A percentile compares a stretch with the other conserved stretches of the same genome.
Evolutionary conservation across 1,140 invertebrate genomes (phyloP).

Genomic region (Bombus pyrosoma): DNA sequence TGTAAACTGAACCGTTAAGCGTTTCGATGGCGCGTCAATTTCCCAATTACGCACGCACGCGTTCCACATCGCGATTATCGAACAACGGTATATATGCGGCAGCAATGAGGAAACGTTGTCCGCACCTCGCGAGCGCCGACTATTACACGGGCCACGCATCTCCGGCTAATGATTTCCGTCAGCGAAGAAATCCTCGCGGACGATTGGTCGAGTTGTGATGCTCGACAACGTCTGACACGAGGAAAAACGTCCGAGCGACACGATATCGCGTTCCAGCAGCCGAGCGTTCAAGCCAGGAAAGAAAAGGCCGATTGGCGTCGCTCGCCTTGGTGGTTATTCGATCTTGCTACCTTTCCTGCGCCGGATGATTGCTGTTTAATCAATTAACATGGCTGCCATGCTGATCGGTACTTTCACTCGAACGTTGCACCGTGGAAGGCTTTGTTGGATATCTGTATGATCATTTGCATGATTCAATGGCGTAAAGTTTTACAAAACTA

Average conservation of each 20-base stretch:
- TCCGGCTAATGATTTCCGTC: slow-evolving; percentile 69
- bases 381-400: slow-evolving; percentile 19
- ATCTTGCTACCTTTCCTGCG: slow-evolving; percentile 13
- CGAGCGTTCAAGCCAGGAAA: not conserved
- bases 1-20: slow-evolving; percentile 64
- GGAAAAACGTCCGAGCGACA: not conserved
- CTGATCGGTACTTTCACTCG: slow-evolving; percentile 6
- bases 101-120: slow-evolving; percentile 75
- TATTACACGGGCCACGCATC: slow-evolving; percentile 49
- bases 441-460: not conserved
- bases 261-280: not conserved
- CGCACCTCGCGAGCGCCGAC: slow-evolving; percentile 16
- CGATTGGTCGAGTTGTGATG: not conserved
- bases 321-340: not conserved
- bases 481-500: not conserved
- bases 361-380: slow-evolving; percentile 15
- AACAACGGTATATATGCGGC: slow-evolving; percentile 71
- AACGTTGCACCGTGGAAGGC: no score
- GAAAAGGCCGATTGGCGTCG: not conserved
- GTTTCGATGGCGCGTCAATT: slow-evolving; percentile 66
- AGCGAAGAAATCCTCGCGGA: slow-evolving; percentile 45
- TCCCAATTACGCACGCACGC: slow-evolving; percentile 68
- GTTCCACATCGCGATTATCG: slow-evolving; percentile 71
- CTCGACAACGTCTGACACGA: not conserved
- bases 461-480: not conserved